These are phyloP conservation scores for Cyclina sinensis DNA, from an alignment of 1,140 invertebrate genomes.

Conservation along the genomic window DNA sequence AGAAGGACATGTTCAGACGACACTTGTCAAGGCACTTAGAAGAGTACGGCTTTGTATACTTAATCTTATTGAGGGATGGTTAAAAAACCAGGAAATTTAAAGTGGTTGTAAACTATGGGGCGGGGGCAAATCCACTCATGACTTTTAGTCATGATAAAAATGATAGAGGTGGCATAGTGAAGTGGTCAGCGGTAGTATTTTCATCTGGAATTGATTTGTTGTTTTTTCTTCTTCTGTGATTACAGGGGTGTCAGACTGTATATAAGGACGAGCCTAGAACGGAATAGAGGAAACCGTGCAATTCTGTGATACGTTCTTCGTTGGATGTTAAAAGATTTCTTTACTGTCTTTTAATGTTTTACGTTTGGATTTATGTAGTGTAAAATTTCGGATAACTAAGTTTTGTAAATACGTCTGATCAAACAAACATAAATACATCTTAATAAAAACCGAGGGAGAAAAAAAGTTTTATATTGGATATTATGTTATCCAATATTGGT, in stretches of 20 bases:
- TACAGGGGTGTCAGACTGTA: slow-evolving; percentile 5
- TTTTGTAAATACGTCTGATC: background rate
- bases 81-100: slow-evolving; percentile 16
- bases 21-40: background rate
- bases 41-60: background rate
- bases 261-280: background rate
- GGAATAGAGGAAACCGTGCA: background rate
- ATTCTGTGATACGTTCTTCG: background rate
- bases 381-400: background rate
- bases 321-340: background rate
- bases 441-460: too few species aligned
- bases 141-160: background rate
- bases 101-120: slow-evolving; percentile 3
- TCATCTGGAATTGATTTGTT: slow-evolving; percentile 3
- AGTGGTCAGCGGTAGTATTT: background rate
- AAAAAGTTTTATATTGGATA: slow-evolving; percentile 14
- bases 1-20: background rate
- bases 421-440: background rate
- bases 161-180: background rate
- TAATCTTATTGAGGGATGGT: background rate
- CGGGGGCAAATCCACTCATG: background rate
- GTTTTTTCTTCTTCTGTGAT: background rate
- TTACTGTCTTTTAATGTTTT: background rate
- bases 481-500: slow-evolving; percentile 24
- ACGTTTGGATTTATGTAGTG: background rate